phyloP scores from a whole-genome alignment of 1,140 invertebrate species.

The Xylocopa sonorina region DNA sequence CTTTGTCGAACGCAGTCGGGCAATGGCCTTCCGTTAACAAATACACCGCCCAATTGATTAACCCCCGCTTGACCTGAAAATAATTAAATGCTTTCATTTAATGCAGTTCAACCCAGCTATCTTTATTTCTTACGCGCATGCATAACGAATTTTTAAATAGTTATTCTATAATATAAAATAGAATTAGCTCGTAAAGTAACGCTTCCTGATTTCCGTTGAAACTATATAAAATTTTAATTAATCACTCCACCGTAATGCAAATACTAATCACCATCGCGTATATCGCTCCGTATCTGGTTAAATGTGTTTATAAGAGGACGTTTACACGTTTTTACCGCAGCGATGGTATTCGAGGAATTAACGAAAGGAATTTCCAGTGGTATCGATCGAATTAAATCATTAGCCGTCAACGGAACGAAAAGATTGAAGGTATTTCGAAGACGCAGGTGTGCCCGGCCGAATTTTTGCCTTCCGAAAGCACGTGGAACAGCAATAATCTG shows the following conservation, averaged over 20 bases:
- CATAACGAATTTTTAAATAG: too few species aligned
- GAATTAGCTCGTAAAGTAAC: too few species aligned
- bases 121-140: background rate
- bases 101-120: background rate
- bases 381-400: slow-evolving; percentile 25
- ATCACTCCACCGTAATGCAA: too few species aligned
- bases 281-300: too few species aligned
- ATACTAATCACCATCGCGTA: background rate
- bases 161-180: too few species aligned
- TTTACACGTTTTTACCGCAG: background rate
- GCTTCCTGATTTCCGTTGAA: too few species aligned
- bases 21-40: slow-evolving; percentile 96
- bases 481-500: slow-evolving; percentile 35
- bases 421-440: background rate
- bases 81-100: background rate
- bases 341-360: background rate
- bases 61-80: slow-evolving; percentile 94
- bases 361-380: background rate
- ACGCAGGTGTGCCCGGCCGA: background rate
- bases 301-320: too few species aligned
- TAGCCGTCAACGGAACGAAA: slow-evolving; percentile 8
- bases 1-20: slow-evolving; percentile 96
- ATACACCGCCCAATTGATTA: slow-evolving; percentile 97
- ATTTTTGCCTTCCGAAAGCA: background rate
- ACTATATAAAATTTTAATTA: too few species aligned